Percentiles rank a stretch among this genome's conserved stretches.
phyloP scores from a whole-genome alignment of 37 sponge, comb jelly and placozoan genomes.

The Ephydatia muelleri region DNA sequence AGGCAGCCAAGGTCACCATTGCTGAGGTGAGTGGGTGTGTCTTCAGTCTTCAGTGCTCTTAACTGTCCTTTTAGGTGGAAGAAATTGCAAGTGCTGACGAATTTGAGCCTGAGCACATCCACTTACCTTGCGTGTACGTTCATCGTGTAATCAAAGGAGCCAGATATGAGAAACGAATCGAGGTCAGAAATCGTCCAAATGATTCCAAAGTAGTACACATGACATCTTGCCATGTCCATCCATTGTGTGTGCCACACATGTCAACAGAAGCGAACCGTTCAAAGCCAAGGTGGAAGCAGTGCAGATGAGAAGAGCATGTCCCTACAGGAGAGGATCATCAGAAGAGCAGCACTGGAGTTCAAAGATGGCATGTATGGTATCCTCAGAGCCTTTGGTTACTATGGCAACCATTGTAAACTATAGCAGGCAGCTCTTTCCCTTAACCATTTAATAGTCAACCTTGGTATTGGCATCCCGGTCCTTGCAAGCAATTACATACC shows the following conservation, averaged over 20 bases:
- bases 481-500: too few species aligned
- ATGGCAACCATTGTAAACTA: too few species aligned
- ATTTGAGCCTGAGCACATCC: slow-evolving; percentile 82
- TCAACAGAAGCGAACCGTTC: too few species aligned
- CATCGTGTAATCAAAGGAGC: slow-evolving; percentile 75
- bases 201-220: too few species aligned
- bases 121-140: slow-evolving; percentile 88
- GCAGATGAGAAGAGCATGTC: not conserved
- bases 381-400: not conserved
- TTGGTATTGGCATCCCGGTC: slow-evolving; percentile 93
- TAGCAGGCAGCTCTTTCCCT: too few species aligned
- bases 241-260: too few species aligned
- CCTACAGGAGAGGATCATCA: slow-evolving; percentile 78
- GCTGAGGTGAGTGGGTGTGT: slow-evolving; percentile 73
- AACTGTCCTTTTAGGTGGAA: slow-evolving; percentile 76
- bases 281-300: not conserved
- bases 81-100: slow-evolving; percentile 86
- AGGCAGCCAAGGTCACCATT: slow-evolving; percentile 84
- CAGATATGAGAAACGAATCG: slow-evolving; percentile 87
- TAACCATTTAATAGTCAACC: slow-evolving; percentile 58
- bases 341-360: slow-evolving; percentile 93
- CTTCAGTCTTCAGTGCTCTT: not conserved
- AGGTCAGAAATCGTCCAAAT: too few species aligned
- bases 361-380: slow-evolving; percentile 95
- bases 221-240: too few species aligned